These are phyloP conservation scores for Myotis yumanensis DNA, from an alignment of 2,113 vertebrate genomes.

Conservation along the genomic window DNA sequence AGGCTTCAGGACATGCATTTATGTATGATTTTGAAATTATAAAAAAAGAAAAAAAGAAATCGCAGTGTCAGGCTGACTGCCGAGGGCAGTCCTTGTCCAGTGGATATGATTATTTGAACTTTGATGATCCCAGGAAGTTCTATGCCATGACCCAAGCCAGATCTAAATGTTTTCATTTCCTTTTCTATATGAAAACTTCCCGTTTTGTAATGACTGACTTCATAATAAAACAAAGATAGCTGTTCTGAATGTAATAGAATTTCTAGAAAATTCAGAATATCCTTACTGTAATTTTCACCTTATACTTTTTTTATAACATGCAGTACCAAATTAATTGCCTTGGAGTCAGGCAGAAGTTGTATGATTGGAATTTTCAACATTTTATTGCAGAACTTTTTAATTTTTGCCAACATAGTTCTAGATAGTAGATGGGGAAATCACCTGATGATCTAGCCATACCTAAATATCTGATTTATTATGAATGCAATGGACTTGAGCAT, in stretches of 20 bases:
- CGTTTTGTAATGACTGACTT: not conserved
- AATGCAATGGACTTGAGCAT: not conserved
- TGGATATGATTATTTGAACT: slow-evolving; percentile 20
- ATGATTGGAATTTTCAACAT: not conserved
- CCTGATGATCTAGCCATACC: not conserved
- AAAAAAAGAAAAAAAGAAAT: not conserved
- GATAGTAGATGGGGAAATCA: not conserved
- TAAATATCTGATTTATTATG: not conserved
- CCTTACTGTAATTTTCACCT: not conserved
- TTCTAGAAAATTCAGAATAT: not conserved
- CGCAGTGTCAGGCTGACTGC: not conserved
- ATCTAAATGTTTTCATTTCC: not conserved
- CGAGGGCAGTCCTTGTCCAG: not conserved
- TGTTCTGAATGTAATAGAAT: not conserved
- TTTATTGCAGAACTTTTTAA: not conserved
- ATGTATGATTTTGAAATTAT: slow-evolving; percentile 15
- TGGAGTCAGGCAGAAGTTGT: not conserved
- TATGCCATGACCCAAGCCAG: not conserved
- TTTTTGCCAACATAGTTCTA: not conserved
- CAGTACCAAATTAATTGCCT: not conserved
- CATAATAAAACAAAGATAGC: not conserved
- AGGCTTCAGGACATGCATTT: not conserved
- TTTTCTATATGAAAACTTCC: not conserved
- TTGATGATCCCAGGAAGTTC: not conserved
- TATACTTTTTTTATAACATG: not conserved